Evolutionary conservation across 2,888 invertebrate genomes (phyloP).

Genomic region (Eupithecia insigniata): DNA sequence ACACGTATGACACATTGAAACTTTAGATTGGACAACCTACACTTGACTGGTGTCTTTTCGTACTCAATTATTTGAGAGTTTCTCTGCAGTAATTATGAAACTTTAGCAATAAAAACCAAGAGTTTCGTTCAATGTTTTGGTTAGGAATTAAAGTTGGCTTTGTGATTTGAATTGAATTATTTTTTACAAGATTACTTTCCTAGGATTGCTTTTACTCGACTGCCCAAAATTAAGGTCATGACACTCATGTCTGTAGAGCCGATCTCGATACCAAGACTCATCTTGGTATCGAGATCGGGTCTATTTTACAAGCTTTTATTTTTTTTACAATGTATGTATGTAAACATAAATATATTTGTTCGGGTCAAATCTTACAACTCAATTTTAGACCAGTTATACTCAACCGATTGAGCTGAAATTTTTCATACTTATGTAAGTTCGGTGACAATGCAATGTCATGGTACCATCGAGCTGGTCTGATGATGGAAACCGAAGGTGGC

Average conservation of each 20-base stretch:
- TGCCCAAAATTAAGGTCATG: not conserved
- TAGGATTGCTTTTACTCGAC: not conserved
- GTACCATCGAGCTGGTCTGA: too few relatives aligned
- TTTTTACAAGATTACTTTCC: not conserved
- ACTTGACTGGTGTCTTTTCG: constrained; percentile 26
- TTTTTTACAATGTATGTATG: too few relatives aligned
- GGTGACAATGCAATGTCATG: too few relatives aligned
- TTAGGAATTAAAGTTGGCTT: not conserved
- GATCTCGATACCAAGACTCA: too few relatives aligned
- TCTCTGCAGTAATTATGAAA: constrained; percentile 25
- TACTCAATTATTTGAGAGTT: constrained; percentile 32
- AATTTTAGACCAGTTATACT: too few relatives aligned
- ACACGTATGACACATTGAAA: constrained; percentile 36
- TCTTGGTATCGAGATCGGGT: not conserved
- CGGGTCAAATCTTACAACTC: too few relatives aligned
- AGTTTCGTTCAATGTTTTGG: not conserved
- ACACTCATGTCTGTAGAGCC: not conserved
- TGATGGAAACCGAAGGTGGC: too few relatives aligned
- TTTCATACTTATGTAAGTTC: too few relatives aligned
- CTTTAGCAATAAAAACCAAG: constrained; percentile 19
- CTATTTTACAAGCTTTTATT: too few relatives aligned
- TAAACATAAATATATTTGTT: too few relatives aligned
- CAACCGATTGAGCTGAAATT: too few relatives aligned
- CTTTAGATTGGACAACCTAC: constrained; percentile 38
- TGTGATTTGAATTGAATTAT: not conserved